Conservation (phyloP, 2,888 invertebrate genomes). For the Anarsia innoxiella region DNA sequence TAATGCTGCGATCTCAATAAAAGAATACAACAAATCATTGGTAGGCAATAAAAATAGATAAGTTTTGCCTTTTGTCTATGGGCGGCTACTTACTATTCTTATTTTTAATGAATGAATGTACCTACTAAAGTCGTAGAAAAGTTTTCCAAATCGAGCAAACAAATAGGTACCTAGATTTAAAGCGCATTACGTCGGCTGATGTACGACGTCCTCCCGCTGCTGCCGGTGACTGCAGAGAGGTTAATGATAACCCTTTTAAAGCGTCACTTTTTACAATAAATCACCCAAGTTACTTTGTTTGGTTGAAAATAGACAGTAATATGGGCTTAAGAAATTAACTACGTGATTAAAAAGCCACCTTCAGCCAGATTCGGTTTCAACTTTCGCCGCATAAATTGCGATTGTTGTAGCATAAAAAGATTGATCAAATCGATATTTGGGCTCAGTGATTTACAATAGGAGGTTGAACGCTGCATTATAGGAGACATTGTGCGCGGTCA, state of each 20-base stretch:
- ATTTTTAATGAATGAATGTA: slow-evolving; percentile 35
- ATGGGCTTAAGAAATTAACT: too few relatives aligned
- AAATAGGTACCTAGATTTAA: slow-evolving; percentile 43
- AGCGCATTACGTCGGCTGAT: slow-evolving; percentile 61
- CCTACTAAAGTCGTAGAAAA: slow-evolving; percentile 25
- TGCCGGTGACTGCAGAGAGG: too few relatives aligned
- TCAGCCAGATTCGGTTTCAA: too few relatives aligned
- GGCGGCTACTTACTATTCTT: slow-evolving; percentile 32
- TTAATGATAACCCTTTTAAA: slow-evolving; percentile 49
- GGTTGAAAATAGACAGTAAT: too few relatives aligned
- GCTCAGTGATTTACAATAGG: slow-evolving; percentile 18
- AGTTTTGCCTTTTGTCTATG: slow-evolving; percentile 19
- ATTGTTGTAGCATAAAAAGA: slow-evolving; percentile 2
- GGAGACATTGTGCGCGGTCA: slow-evolving; percentile 18
- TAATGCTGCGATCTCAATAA: slow-evolving; percentile 37
- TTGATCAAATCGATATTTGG: slow-evolving; percentile 2
- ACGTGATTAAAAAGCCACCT: too few relatives aligned
- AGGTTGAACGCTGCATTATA: slow-evolving; percentile 22
- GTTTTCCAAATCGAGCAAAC: slow-evolving; percentile 57
- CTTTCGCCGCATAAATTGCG: too few relatives aligned
- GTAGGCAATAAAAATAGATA: slow-evolving; percentile 26
- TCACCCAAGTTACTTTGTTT: too few relatives aligned
- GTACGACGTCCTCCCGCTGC: slow-evolving; percentile 56
- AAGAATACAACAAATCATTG: slow-evolving; percentile 31
- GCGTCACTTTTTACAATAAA: too few relatives aligned